Evolutionary conservation across 2,888 invertebrate genomes (phyloP).

Genomic region (Biston betularia): DNA sequence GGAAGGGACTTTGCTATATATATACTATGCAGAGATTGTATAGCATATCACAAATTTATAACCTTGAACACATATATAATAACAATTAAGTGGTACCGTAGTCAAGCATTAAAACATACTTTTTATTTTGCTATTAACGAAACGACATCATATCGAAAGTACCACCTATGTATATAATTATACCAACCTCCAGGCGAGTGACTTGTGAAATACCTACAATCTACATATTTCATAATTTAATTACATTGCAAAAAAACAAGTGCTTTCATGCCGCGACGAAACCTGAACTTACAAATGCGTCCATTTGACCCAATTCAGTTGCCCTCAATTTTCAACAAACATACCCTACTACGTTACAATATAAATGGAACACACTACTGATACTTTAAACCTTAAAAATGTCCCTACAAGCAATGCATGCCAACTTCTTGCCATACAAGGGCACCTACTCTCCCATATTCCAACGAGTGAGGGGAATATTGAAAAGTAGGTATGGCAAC

Average conservation of each 20-base stretch:
- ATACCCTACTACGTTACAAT: conserved; percentile 16
- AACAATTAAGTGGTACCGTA: too few relatives aligned
- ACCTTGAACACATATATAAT: too few relatives aligned
- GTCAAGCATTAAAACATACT: too few relatives aligned
- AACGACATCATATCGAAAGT: too few relatives aligned
- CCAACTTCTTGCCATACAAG: conserved; percentile 45
- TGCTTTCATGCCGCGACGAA: neutral
- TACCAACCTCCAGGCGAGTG: too few relatives aligned
- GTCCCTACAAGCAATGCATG: conserved; percentile 43
- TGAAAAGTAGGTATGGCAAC: conserved; percentile 44
- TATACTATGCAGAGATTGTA: too few relatives aligned
- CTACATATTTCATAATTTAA: neutral
- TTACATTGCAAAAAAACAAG: neutral
- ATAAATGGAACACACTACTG: conserved; percentile 25
- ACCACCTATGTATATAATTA: too few relatives aligned
- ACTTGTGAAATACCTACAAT: too few relatives aligned
- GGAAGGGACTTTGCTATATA: too few relatives aligned
- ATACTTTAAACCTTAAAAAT: conserved; percentile 37
- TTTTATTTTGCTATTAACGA: too few relatives aligned
- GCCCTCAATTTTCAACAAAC: neutral
- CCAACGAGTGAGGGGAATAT: conserved; percentile 52
- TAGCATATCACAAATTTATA: too few relatives aligned
- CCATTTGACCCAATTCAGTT: neutral
- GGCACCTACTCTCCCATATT: conserved; percentile 57
- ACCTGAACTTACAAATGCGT: neutral